Percentiles rank a stretch among this genome's conserved stretches.
These are phyloP conservation scores for Lindbergichthys nudifrons DNA, from an alignment of 2,797 vertebrate genomes.

Conservation along the genomic window DNA sequence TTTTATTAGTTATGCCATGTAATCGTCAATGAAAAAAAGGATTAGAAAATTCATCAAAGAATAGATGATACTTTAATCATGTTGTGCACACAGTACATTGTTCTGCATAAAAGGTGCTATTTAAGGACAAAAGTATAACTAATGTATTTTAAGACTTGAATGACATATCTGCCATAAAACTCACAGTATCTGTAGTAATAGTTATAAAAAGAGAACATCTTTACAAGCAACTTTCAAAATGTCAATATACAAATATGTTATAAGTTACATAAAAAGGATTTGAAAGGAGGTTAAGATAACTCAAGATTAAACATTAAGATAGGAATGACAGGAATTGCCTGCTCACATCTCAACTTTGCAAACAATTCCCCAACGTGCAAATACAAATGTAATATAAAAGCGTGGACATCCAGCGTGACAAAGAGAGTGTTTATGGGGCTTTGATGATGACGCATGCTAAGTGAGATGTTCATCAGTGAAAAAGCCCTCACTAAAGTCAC, in stretches of 20 bases:
- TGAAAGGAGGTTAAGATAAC: neutral
- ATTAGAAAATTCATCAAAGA: slow-evolving; percentile 4
- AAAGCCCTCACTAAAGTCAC: neutral
- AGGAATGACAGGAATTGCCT: slow-evolving; percentile 5
- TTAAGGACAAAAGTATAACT: neutral
- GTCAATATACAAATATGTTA: slow-evolving; percentile 34
- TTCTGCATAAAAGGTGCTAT: slow-evolving; percentile 4
- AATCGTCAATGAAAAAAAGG: neutral
- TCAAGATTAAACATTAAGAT: neutral
- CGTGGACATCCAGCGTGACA: neutral
- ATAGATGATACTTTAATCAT: slow-evolving; percentile 10
- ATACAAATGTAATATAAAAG: neutral
- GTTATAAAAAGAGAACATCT: slow-evolving; percentile 25
- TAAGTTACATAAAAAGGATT: slow-evolving; percentile 34
- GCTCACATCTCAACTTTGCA: slow-evolving; percentile 5
- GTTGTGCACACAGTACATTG: neutral
- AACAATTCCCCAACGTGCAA: neutral
- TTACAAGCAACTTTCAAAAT: slow-evolving; percentile 19
- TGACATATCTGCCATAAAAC: neutral
- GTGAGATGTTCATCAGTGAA: neutral
- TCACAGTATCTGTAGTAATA: slow-evolving; percentile 30
- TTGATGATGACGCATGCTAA: neutral
- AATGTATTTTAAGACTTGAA: slow-evolving; percentile 23
- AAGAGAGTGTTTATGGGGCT: neutral
- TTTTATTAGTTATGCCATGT: slow-evolving; percentile 4